A percentile compares a stretch with the other conserved stretches of the same genome.
These are phyloP conservation scores for Pseudomyrmex pallidus DNA, from an alignment of 1,140 invertebrate species.

Conservation along the genomic window DNA sequence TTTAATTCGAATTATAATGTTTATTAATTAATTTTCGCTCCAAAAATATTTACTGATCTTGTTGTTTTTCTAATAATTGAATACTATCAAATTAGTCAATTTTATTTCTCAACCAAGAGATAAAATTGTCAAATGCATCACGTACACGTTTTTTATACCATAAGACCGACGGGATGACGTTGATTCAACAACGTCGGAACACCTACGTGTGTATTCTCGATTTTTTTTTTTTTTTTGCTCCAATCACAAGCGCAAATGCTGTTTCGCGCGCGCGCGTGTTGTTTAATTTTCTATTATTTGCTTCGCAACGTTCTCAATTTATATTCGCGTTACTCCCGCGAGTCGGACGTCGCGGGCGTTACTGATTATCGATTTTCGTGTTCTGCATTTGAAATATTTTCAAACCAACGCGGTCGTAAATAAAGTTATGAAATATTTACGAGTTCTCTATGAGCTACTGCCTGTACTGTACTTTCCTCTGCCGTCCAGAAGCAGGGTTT, in stretches of 20 bases:
- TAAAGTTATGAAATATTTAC: slow-evolving; percentile 50
- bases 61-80: no score
- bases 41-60: no score
- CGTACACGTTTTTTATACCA: no score
- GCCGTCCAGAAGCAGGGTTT: neutral
- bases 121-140: no score
- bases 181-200: neutral
- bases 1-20: no score
- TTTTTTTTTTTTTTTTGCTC: neutral
- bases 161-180: neutral
- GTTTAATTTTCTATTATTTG: slow-evolving; percentile 46
- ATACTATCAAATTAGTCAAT: neutral
- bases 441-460: slow-evolving; percentile 40
- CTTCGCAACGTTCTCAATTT: neutral
- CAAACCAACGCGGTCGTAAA: slow-evolving; percentile 19
- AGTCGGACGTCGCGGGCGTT: neutral
- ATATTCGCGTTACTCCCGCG: slow-evolving; percentile 8
- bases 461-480: neutral
- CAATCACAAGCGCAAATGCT: neutral
- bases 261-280: neutral
- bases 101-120: neutral
- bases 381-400: slow-evolving; percentile 34
- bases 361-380: slow-evolving; percentile 24
- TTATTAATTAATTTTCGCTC: no score
- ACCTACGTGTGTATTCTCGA: neutral